Evolutionary conservation across 2,797 vertebrate species (phyloP).

Genomic region (Danio aesculapii): DNA sequence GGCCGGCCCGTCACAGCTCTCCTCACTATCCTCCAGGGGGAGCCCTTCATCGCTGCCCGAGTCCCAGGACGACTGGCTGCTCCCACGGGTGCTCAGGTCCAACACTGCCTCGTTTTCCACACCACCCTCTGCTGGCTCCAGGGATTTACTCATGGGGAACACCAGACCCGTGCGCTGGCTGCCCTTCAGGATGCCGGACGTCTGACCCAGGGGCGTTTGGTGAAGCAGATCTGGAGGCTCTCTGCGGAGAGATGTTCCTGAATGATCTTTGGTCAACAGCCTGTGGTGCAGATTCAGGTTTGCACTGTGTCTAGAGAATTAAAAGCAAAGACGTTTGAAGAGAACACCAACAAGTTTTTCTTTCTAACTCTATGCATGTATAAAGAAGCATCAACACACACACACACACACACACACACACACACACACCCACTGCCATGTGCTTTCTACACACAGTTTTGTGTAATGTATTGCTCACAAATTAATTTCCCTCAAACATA

Average conservation of each 20-base stretch:
- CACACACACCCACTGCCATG: background rate
- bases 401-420: too few relatives aligned
- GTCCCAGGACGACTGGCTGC: conserved; percentile 89
- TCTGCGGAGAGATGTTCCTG: conserved; percentile 75
- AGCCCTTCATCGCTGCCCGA: conserved; percentile 90
- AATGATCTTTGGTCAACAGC: conserved; percentile 90
- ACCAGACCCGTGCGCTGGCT: conserved; percentile 89
- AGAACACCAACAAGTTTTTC: background rate
- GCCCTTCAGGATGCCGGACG: conserved; percentile 92
- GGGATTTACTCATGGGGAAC: conserved; percentile 87
- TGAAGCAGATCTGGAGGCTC: conserved; percentile 82
- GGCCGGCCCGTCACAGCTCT: conserved; percentile 83
- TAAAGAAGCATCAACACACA: background rate
- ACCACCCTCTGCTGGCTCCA: conserved; percentile 67
- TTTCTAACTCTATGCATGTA: background rate
- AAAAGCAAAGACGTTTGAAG: conserved; percentile 34
- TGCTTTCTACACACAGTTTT: background rate
- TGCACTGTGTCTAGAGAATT: conserved; percentile 89
- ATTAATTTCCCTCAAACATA: background rate
- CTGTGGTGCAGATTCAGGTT: conserved; percentile 95
- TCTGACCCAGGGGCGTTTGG: conserved; percentile 81
- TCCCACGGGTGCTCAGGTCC: conserved; percentile 91
- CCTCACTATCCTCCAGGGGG: conserved; percentile 88
- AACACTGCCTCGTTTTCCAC: conserved; percentile 86
- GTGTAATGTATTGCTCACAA: background rate